These are phyloP conservation scores for Apteryx mantelli DNA, from an alignment of 2,113 vertebrate species.

Conservation along the genomic window DNA sequence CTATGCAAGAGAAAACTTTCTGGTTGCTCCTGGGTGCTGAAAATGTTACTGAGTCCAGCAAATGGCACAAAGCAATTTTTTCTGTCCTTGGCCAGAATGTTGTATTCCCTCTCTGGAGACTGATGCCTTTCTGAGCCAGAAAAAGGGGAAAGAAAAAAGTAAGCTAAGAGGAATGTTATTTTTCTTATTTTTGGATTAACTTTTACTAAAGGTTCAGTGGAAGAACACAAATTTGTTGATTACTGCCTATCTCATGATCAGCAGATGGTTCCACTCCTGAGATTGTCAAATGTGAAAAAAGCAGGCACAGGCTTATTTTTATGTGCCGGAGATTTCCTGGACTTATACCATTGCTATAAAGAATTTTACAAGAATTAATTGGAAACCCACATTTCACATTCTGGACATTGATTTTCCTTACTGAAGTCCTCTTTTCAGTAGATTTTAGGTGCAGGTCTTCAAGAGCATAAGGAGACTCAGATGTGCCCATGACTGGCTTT, in stretches of 20 bases:
- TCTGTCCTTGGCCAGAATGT: neutral
- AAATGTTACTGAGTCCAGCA: neutral
- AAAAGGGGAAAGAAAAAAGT: neutral
- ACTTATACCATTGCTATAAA: neutral
- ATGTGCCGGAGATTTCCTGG: neutral
- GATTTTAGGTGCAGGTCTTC: neutral
- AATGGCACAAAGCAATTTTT: neutral
- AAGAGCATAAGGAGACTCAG: neutral
- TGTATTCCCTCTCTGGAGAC: neutral
- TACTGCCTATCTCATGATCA: neutral
- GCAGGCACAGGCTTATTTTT: neutral
- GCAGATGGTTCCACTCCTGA: neutral
- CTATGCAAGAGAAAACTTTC: neutral
- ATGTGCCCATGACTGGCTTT: neutral
- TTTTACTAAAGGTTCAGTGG: neutral
- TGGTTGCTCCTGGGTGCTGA: neutral
- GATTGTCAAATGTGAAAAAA: neutral
- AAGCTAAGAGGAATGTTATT: neutral
- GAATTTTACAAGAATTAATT: neutral
- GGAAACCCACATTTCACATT: neutral
- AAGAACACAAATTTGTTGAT: neutral
- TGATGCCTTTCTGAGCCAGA: neutral
- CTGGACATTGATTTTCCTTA: neutral
- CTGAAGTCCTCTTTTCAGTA: neutral
- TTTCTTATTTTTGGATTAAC: neutral